Percentiles rank a stretch among this genome's conserved stretches.
phyloP scores from a whole-genome alignment of 2,113 vertebrate genomes.

The Cranoglanis bouderius region DNA sequence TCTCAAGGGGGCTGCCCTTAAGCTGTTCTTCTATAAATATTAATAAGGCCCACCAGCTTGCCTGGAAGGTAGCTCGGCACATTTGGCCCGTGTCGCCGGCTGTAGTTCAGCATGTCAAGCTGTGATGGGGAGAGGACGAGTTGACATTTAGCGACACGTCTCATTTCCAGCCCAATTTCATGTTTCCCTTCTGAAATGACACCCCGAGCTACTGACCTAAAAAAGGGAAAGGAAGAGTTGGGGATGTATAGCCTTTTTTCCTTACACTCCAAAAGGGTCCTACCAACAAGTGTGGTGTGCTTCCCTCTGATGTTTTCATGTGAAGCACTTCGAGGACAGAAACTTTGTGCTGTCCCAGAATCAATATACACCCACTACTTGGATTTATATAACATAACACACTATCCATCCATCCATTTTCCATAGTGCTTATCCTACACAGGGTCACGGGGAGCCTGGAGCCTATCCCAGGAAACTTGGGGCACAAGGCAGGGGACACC shows the following conservation, averaged over 20 bases:
- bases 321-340: neutral
- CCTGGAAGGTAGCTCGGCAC: slow-evolving; percentile 71
- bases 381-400: neutral
- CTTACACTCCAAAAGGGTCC: neutral
- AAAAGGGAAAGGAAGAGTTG: slow-evolving; percentile 7
- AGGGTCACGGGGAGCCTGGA: no score
- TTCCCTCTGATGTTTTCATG: neutral
- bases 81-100: slow-evolving; percentile 68
- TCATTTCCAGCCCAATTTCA: slow-evolving; percentile 63
- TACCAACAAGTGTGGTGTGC: neutral
- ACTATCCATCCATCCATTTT: no score
- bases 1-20: slow-evolving; percentile 74
- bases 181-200: slow-evolving; percentile 53
- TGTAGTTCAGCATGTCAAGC: slow-evolving; percentile 67
- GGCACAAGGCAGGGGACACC: no score
- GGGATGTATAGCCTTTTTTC: slow-evolving; percentile 23
- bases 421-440: neutral
- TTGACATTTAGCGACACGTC: slow-evolving; percentile 66
- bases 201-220: slow-evolving; percentile 43
- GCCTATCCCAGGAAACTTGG: no score
- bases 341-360: no score
- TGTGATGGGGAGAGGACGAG: slow-evolving; percentile 62
- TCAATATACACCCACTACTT: neutral
- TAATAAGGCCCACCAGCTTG: slow-evolving; percentile 72
- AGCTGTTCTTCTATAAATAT: slow-evolving; percentile 78